Evolutionary conservation across 1,140 invertebrate genomes (phyloP), one percentile per base, ranked within the genome.

Genomic region (Drosophila tsacasi): DNA sequence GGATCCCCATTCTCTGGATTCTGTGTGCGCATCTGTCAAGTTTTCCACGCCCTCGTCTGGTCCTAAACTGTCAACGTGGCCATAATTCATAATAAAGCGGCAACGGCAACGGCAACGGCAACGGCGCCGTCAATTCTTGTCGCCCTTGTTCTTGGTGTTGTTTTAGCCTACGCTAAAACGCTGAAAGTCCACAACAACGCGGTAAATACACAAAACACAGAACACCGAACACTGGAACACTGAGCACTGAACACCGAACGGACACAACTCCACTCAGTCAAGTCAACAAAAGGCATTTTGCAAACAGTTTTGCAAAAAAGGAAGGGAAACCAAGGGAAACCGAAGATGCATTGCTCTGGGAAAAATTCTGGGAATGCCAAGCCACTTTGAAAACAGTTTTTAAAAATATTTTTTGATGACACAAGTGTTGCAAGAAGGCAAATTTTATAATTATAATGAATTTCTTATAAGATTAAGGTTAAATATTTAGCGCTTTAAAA

Each of bases 51-150:
- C 85, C 86, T 85, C 85, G 86, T 81, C 76, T 65, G 81, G 68
- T 82, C 58, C 79, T 75, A 85, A 90, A 90, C 85, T 90, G 85
- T 90, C 85, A 90, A 90, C 85, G 86, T 90, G 85, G 75, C 76
- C 85, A 90, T 90, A 91, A 90, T 90, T 90, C 82, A 90, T 90
- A 90, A 82, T 90, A 89, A 89, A 89, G 66, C 77, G 67, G 59
- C 77, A 72, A 68, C 42, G n/a, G 59, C 77, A 72, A 68, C 42
- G n/a, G 52, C 72, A 71, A 68, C n/a, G 40, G 19, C 42, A 35
- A 39, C 79, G 84, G 80, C 83, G 80, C 81, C 84, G 78, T 71
- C 62, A 65, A 75, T 89, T 84, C 81, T 78, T 72, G 25, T 79
- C 66, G 50, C 60, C 58, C 66, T 61, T 60, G 37, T 61, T 72